These are phyloP conservation scores for Zosterops japonicus DNA, from an alignment of 2,113 vertebrate genomes.

Conservation along the genomic window DNA sequence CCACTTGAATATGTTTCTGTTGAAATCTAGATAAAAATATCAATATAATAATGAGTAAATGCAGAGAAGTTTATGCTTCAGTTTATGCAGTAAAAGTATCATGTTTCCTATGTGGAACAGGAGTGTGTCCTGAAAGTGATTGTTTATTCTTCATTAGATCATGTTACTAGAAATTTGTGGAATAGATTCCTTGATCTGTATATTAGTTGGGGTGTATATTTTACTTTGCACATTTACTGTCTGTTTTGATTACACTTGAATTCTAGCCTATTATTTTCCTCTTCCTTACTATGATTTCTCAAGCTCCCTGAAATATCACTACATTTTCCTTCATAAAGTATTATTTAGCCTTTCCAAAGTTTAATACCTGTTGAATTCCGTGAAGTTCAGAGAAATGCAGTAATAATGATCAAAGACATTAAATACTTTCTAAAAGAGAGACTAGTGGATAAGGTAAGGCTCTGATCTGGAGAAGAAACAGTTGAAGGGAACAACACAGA, in stretches of 20 bases:
- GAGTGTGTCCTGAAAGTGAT: too few species aligned
- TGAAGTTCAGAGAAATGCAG: background rate
- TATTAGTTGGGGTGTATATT: background rate
- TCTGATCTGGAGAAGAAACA: background rate
- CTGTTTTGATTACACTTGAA: background rate
- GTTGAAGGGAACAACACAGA: background rate
- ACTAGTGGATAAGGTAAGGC: background rate
- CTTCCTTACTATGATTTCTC: background rate
- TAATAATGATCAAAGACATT: background rate
- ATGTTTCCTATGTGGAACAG: background rate
- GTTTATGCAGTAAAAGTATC: background rate
- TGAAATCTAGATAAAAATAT: background rate
- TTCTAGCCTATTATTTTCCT: background rate
- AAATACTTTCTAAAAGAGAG: background rate
- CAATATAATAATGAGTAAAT: background rate
- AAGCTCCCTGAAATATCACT: background rate
- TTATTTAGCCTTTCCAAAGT: background rate
- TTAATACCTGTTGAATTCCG: background rate
- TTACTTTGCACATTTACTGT: background rate
- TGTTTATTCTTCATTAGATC: background rate
- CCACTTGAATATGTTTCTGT: rapidly evolving
- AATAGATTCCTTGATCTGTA: background rate
- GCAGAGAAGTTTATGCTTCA: background rate
- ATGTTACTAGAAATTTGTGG: background rate
- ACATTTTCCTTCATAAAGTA: background rate